Percentiles rank a stretch among this genome's conserved stretches.
phyloP scores from a whole-genome alignment of 2,797 vertebrate genomes.

The Neosilurus mollespiculum region DNA sequence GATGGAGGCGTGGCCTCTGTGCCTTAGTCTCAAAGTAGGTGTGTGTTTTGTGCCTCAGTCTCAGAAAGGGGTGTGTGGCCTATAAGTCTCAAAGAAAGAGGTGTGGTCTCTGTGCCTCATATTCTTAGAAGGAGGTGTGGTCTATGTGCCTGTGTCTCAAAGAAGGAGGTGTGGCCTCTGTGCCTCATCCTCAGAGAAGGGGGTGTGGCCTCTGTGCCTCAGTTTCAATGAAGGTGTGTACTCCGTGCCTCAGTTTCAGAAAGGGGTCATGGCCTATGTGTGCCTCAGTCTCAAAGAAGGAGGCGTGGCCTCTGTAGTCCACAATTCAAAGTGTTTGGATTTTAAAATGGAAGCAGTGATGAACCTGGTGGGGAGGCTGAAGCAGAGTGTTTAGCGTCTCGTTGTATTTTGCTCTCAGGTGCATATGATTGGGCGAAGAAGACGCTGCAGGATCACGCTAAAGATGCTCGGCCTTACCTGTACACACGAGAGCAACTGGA shows the following conservation, averaged over 20 bases:
- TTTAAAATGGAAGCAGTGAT: no score
- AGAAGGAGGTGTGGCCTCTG: not conserved
- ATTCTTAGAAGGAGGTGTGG: not conserved
- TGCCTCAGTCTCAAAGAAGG: no score
- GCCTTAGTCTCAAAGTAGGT: not conserved
- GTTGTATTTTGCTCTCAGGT: conserved; percentile 60
- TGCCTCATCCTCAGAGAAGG: no score
- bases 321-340: no score
- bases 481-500: conserved; percentile 80
- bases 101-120: no score
- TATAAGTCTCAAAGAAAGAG: no score
- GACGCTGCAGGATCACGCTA: conserved; percentile 78
- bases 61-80: not conserved
- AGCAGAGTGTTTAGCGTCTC: not conserved
- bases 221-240: no score
- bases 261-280: no score
- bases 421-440: conserved; percentile 82
- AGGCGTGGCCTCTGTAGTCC: no score
- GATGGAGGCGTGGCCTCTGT: not conserved
- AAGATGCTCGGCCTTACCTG: conserved; percentile 76
- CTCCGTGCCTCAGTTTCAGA: no score
- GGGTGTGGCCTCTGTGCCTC: no score
- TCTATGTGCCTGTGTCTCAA: not conserved
- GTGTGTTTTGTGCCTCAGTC: not conserved
- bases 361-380: not conserved